Evolutionary conservation across 2,113 vertebrate genomes (phyloP).

Genomic region (Ceyx melanurus): DNA sequence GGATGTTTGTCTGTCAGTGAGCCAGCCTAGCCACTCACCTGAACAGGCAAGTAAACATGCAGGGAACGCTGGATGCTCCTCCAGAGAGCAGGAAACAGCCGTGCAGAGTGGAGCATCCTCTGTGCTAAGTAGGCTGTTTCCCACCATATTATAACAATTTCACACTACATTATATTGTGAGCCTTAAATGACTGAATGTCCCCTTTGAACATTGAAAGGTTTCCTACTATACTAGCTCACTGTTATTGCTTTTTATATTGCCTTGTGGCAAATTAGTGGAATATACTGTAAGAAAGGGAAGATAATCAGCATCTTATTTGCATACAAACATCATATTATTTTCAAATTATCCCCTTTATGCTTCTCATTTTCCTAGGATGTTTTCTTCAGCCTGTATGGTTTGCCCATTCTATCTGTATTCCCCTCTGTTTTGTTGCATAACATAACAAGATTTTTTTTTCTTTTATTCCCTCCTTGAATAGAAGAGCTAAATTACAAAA

Average conservation of each 20-base stretch:
- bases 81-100: not conserved
- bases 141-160: not conserved
- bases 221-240: not conserved
- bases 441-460: not conserved
- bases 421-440: not conserved
- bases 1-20: not conserved
- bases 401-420: not conserved
- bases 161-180: constrained; percentile 23
- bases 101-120: not conserved
- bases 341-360: constrained; percentile 43
- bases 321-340: constrained; percentile 20
- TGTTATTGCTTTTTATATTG: not conserved
- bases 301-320: constrained; percentile 41
- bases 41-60: not conserved
- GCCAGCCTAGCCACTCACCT: not conserved
- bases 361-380: constrained; percentile 23
- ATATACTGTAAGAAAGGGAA: constrained; percentile 11
- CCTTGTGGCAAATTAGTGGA: constrained; percentile 31
- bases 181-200: constrained; percentile 29
- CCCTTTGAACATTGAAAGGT: constrained; percentile 48
- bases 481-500: not conserved
- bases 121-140: not conserved
- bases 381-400: not conserved
- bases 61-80: not conserved
- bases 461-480: not conserved